Evolutionary conservation across 2,888 invertebrate species (phyloP).

Genomic region (Diaperis boleti): DNA sequence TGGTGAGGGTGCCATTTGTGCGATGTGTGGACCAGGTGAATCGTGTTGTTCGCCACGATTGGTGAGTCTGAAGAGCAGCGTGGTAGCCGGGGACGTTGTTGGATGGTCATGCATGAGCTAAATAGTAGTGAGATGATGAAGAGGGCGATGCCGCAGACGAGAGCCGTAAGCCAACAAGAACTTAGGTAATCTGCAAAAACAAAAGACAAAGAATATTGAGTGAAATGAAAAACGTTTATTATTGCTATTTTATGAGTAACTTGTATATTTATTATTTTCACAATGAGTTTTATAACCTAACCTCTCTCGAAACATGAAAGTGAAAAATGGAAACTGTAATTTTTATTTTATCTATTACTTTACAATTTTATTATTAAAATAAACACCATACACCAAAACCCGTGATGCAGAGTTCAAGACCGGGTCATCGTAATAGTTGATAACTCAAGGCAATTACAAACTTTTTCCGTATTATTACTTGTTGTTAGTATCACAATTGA

Average conservation of each 20-base stretch:
- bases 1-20: constrained; percentile 54
- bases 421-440: constrained; percentile 3
- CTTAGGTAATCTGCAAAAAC: constrained; percentile 58
- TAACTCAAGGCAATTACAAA: not conserved
- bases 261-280: no score
- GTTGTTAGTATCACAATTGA: no score
- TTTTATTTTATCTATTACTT: no score
- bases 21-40: constrained; percentile 60
- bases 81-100: constrained; percentile 48
- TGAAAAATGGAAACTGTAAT: no score
- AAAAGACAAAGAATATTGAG: constrained; percentile 4
- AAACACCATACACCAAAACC: not conserved
- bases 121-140: constrained; percentile 55
- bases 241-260: no score
- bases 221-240: no score
- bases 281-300: no score
- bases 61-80: constrained; percentile 51
- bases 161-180: constrained; percentile 57
- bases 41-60: constrained; percentile 54
- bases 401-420: constrained; percentile 8
- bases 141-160: constrained; percentile 54
- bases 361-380: not conserved
- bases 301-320: no score
- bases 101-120: constrained; percentile 47
- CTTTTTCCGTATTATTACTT: no score